Evolutionary conservation across 2,113 vertebrate species (phyloP).

Genomic region (Erythrolamprus reginae): DNA sequence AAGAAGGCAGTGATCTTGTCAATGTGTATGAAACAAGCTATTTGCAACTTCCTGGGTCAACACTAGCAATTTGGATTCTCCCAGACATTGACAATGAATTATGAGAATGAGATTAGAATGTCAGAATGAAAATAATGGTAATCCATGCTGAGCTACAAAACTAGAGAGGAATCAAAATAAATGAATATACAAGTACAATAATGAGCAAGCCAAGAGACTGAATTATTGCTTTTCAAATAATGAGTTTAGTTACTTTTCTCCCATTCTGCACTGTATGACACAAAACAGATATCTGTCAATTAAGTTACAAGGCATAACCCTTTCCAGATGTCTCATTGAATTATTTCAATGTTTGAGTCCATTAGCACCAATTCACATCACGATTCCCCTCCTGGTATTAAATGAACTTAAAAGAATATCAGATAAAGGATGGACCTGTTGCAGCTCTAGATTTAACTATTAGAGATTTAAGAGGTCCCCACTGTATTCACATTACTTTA

Average conservation of each 20-base stretch:
- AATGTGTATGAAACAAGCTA: neutral
- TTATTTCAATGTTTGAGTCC: conserved; percentile 58
- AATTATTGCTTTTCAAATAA: neutral
- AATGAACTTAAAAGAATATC: conserved; percentile 57
- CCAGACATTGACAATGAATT: neutral
- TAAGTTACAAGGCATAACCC: conserved; percentile 55
- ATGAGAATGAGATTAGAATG: neutral
- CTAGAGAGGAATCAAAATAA: neutral
- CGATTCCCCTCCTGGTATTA: conserved; percentile 45
- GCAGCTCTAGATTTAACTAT: conserved; percentile 69
- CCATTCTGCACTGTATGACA: conserved; percentile 42
- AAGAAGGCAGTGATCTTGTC: neutral
- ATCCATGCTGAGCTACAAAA: neutral
- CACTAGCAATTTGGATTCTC: neutral
- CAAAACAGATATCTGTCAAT: conserved; percentile 56
- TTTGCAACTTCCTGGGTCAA: neutral
- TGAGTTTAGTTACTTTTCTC: neutral
- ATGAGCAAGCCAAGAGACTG: neutral
- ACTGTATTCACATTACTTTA: conserved; percentile 72
- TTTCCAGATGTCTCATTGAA: conserved; percentile 56
- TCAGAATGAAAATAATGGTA: neutral
- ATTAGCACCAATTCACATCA: conserved; percentile 61
- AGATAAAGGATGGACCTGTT: conserved; percentile 62
- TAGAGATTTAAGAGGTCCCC: conserved; percentile 71
- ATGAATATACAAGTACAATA: neutral